phyloP scores from a whole-genome alignment of 2,113 vertebrate genomes.

The Pipa parva region DNA sequence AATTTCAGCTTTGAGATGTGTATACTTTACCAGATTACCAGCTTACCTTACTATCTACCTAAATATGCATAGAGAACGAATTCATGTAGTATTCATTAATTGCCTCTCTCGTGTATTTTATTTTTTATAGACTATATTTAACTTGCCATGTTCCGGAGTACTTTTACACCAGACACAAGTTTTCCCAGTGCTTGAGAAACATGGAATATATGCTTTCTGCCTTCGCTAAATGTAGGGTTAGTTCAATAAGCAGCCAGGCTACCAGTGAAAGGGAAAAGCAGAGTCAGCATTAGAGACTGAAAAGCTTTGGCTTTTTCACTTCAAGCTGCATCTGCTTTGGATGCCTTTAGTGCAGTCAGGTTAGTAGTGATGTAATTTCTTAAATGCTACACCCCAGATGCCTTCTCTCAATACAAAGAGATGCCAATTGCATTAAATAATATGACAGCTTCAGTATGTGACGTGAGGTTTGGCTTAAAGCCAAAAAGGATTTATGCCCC shows the following conservation, averaged over 20 bases:
- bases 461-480: constrained; percentile 12
- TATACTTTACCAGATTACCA: no score
- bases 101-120: no score
- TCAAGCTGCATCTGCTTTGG: constrained; percentile 17
- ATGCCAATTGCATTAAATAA: constrained; percentile 23
- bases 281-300: constrained; percentile 18
- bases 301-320: constrained; percentile 13
- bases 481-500: constrained; percentile 9
- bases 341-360: constrained; percentile 8
- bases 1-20: no score
- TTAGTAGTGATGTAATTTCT: constrained; percentile 29
- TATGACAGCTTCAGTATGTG: constrained; percentile 13
- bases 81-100: no score
- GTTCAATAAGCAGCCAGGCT: constrained; percentile 21
- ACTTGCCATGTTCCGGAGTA: constrained; percentile 8
- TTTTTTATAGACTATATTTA: no score
- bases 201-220: not conserved
- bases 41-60: no score
- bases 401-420: constrained; percentile 19
- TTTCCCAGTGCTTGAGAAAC: constrained; percentile 26
- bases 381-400: constrained; percentile 12
- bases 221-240: constrained; percentile 26
- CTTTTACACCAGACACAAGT: constrained; percentile 21
- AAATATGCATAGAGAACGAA: no score
- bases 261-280: constrained; percentile 15